Base-by-base conservation (phyloP, 2,888 invertebrate species). In the Hypena proboscidalis region DNA sequence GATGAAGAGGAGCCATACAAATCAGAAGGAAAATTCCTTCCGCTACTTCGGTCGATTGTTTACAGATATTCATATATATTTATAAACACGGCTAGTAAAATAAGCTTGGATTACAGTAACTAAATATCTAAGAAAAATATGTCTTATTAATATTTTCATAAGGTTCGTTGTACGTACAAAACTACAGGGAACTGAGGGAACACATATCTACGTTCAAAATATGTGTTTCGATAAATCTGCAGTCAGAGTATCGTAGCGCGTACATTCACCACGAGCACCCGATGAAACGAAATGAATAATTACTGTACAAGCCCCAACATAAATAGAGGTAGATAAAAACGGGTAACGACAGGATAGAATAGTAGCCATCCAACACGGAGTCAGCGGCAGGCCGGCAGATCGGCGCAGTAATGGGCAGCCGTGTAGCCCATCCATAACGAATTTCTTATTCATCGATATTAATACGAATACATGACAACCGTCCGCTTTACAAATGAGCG, bases 401-500 rank as follows among this genome's bases (percentile, higher is more conserved):
- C 74, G 75, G 58, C 68, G 70, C 68, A 63, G 85, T 87, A 86
- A 88, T 87, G 81, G 85, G 73, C 74, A 80, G 76, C 75, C 88
- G 80, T 90, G 90, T 90, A 90, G 64, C 74, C 78, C 85, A 89
- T 90, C 85, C 83, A 90, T 90, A 87, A 89, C 86, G 82, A 83
- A 89, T 89, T 89, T 90, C 85, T 89, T 88, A 90, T 90, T 88
- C 90, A 90, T 90, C 88, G 89, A 86, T 87, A 86, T 88, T 86
- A 88, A 88, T 89, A 85, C 80, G 75, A 73, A 67, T 81, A 89
- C 90, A 90, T 83, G 89, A 88, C 88, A 85, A 85, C 85, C 86
- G 80, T 83, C 80, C 77, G 83, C 76, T 60, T 70, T 86, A 90
- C 90, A 89, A 89, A 90, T 90, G 89, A 85, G 83, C 77, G 77